phyloP scores from a whole-genome alignment of 2,888 invertebrate species.

The Acanthopleura granulata region DNA sequence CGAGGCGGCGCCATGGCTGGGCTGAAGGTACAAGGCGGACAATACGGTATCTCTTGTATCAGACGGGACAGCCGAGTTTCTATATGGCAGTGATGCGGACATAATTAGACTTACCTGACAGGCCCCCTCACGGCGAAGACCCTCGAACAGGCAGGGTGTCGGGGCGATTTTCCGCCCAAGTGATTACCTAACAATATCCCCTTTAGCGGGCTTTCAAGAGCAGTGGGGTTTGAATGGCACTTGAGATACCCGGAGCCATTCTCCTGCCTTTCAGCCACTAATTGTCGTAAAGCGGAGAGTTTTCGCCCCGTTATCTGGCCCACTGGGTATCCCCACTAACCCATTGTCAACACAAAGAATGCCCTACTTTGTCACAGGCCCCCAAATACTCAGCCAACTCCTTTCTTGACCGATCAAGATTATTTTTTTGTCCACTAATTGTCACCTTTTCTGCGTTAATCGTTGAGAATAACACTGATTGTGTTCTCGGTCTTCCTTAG shows the following conservation, averaged over 20 bases:
- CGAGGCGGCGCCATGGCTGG: not conserved
- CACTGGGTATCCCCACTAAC: not conserved
- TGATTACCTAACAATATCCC: not conserved
- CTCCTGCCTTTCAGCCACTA: not conserved
- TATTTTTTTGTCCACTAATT: not conserved
- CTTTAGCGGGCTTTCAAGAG: not conserved
- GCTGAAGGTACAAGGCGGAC: not conserved
- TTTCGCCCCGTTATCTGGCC: not conserved
- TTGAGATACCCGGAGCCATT: not conserved
- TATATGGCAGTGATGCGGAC: not conserved
- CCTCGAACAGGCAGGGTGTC: not conserved
- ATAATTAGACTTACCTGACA: constrained; percentile 8
- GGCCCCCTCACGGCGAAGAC: not conserved
- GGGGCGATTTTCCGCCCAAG: constrained; percentile 11
- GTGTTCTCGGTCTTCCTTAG: not conserved
- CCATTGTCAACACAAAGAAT: not conserved
- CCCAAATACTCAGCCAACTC: not conserved
- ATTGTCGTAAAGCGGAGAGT: constrained; percentile 2
- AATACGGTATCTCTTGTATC: not conserved
- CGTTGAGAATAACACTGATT: constrained; percentile 2
- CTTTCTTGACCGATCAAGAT: constrained; percentile 12
- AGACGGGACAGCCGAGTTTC: not conserved
- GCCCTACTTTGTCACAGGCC: not conserved
- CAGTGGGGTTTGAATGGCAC: not conserved
- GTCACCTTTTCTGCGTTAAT: not conserved